Evolutionary conservation across 1,140 invertebrate species (phyloP), one percentile per base, ranked within the genome.

Genomic region (Bombus affinis): DNA sequence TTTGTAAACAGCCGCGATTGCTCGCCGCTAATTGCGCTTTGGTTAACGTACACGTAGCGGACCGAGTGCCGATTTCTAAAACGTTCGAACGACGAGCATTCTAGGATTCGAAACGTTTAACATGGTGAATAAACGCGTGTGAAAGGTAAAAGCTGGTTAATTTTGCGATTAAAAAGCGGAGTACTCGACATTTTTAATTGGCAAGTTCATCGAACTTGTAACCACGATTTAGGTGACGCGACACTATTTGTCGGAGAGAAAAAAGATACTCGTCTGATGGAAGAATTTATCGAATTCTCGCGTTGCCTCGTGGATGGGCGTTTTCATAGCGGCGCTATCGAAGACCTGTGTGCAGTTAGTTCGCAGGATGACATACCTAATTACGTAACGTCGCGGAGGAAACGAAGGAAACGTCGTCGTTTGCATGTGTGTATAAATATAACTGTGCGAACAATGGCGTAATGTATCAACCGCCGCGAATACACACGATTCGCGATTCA

Each of bases 311-410:
- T 18, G 35, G 76, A 70, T 39, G 76, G 71, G 57, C 42, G 70
- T 88, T 83, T 59, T 62, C 57, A 12, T n/a, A 35, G 65, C 65
- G 88, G 37, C 4, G 71, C 57, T 85, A 53, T 53, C 35, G 59
- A 39, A 80, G 76, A 22, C 35, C 53, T 65, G 47, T 68, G 68
- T 77, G 57, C 47, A 44, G 81, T 85, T 71, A 47, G 76, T 72
- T 81, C 15, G 65, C 65, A 59, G 78, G 66, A 68, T 85, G 66
- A 83, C 71, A 80, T 90, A 70, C 65, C 22, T 77, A 90, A 88
- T 90, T 90, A 86, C 77, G 66, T 88, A 91, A 91, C 57, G 65
- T 59, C 39, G 44, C 59, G 71, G 37, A 87, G 81, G 84, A 90
- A 90, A 79, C 85, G 82, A 85, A 90, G 79, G 83, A 86, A 89